Evolutionary conservation across 2,797 vertebrate species (phyloP).

Genomic region (Enteromius fasciolatus): DNA sequence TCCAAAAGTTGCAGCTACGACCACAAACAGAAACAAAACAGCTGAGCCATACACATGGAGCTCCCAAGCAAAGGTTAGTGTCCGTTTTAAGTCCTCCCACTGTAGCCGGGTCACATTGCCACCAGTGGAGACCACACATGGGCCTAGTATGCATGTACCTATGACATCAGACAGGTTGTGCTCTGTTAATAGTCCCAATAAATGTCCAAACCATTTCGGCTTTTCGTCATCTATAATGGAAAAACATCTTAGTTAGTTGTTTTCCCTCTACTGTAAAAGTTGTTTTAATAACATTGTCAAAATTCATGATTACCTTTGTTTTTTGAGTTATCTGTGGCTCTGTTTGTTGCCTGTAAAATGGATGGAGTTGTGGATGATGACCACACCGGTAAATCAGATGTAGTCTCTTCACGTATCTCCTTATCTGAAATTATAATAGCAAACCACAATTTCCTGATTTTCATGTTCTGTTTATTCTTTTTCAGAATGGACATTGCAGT

Average conservation of each 20-base stretch:
- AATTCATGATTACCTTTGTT: constrained; percentile 10
- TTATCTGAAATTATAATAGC: constrained; percentile 35
- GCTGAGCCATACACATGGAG: constrained; percentile 85
- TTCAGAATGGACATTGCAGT: background rate
- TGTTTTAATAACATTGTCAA: background rate
- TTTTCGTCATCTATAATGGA: constrained; percentile 48
- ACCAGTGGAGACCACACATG: constrained; percentile 67
- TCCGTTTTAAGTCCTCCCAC: constrained; percentile 84
- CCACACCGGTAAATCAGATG: background rate
- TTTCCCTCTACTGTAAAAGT: background rate
- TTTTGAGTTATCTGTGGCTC: background rate
- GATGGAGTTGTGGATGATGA: background rate
- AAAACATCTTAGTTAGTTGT: background rate
- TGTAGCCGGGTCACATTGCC: constrained; percentile 77
- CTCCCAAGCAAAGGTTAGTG: constrained; percentile 85
- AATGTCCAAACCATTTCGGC: constrained; percentile 38
- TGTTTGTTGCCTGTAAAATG: background rate
- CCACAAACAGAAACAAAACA: constrained; percentile 77
- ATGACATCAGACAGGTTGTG: constrained; percentile 48
- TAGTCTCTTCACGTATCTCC: background rate
- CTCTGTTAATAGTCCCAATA: constrained; percentile 54
- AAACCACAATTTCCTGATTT: background rate
- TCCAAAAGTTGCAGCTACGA: constrained; percentile 72
- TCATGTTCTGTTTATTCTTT: background rate
- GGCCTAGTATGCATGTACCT: constrained; percentile 63